phyloP scores from a whole-genome alignment of 92 coral and sea anemone species.

The Umimayanthus chanpuru region DNA sequence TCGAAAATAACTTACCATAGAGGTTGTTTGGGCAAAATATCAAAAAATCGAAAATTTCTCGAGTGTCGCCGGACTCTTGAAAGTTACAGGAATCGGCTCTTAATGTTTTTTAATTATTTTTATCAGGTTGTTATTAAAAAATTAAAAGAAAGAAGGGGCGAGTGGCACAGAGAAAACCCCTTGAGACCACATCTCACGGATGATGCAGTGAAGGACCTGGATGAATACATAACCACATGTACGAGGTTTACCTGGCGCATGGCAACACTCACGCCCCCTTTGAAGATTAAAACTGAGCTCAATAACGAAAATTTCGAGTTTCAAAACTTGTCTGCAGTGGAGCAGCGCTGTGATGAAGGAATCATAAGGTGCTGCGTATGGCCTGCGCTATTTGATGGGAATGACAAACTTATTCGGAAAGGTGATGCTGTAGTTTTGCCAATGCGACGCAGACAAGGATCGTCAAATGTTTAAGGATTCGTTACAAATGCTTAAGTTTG shows the following conservation, averaged over 20 bases:
- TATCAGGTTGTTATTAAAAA: neutral
- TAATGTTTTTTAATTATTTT: neutral
- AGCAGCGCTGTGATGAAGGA: slow-evolving; percentile 8
- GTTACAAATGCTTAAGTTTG: neutral
- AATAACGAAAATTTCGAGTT: neutral
- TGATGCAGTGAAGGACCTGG: neutral
- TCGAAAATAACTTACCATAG: no score
- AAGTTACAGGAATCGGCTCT: no score
- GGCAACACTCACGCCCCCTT: slow-evolving; percentile 49
- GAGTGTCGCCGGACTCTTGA: no score
- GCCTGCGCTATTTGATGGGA: slow-evolving; percentile 35
- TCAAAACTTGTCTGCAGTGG: slow-evolving; percentile 28
- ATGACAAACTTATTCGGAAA: neutral
- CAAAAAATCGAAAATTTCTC: no score
- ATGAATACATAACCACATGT: slow-evolving; percentile 31
- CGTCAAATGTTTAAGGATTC: neutral
- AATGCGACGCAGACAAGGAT: neutral
- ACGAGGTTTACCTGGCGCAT: slow-evolving; percentile 43
- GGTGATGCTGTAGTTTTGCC: slow-evolving; percentile 12
- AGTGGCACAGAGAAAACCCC: neutral
- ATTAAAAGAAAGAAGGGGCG: neutral
- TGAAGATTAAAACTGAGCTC: slow-evolving; percentile 3
- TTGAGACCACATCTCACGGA: neutral
- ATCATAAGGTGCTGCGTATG: slow-evolving; percentile 11
- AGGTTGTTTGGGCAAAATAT: no score